Evolutionary conservation across 2,113 vertebrate genomes (phyloP).

Genomic region (Oncorhynchus mykiss): DNA sequence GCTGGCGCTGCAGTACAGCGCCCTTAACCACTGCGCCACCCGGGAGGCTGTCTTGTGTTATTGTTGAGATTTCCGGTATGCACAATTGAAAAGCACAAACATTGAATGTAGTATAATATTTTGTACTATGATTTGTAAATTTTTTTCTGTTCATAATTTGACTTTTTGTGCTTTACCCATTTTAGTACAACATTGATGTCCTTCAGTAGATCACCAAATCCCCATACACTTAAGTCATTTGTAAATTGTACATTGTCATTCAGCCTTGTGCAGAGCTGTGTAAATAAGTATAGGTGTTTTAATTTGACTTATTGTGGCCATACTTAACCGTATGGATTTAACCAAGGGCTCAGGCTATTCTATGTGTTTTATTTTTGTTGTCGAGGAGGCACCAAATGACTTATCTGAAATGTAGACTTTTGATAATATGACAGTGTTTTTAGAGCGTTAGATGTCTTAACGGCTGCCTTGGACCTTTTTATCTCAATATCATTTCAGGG

Average conservation of each 20-base stretch:
- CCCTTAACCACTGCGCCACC: too few species aligned
- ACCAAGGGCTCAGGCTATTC: background rate
- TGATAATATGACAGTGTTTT: background rate
- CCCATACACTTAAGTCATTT: background rate
- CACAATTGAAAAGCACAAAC: slow-evolving; percentile 5
- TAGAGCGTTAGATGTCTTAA: slow-evolving; percentile 1
- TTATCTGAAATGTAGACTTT: background rate
- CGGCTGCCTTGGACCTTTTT: too few species aligned
- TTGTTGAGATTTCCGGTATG: background rate
- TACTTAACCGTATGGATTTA: background rate
- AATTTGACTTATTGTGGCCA: background rate
- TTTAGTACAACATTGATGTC: background rate
- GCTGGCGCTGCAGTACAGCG: too few species aligned
- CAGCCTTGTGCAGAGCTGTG: background rate
- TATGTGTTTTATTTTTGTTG: background rate
- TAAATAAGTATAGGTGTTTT: background rate
- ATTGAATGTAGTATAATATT: slow-evolving; percentile 1
- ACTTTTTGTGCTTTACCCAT: background rate
- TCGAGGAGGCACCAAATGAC: background rate
- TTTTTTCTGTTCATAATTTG: background rate
- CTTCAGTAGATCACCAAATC: background rate
- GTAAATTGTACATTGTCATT: background rate
- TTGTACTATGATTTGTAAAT: background rate
- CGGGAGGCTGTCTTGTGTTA: background rate
- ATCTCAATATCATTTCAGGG: too few species aligned